These are phyloP conservation scores for Xiphophorus maculatus DNA, from an alignment of 2,113 vertebrate genomes.

Conservation along the genomic window DNA sequence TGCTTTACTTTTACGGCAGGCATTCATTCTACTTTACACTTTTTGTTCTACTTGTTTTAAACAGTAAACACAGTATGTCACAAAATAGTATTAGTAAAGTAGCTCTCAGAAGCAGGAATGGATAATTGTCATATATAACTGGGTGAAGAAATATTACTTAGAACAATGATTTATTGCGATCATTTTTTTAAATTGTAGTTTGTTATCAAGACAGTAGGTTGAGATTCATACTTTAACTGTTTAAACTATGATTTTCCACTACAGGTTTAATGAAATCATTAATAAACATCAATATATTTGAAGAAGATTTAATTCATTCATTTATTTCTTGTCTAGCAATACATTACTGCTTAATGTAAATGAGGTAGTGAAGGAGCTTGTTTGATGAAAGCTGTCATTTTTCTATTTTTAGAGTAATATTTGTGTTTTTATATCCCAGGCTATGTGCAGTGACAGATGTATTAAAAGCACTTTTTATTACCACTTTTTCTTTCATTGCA, in stretches of 20 bases:
- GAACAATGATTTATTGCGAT: not conserved
- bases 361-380: not conserved
- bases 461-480: too few relatives aligned
- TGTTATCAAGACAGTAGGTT: too few relatives aligned
- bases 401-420: not conserved
- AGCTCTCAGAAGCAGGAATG: not conserved
- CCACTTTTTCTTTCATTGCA: too few relatives aligned
- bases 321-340: not conserved
- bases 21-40: not conserved
- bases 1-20: not conserved
- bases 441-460: too few relatives aligned
- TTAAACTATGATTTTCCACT: not conserved
- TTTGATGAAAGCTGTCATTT: not conserved
- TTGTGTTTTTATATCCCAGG: too few relatives aligned
- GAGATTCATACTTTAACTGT: too few relatives aligned
- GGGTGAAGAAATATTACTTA: not conserved
- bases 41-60: too few relatives aligned
- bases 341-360: not conserved
- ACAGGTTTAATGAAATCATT: not conserved
- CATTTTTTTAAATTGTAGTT: not conserved
- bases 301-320: not conserved
- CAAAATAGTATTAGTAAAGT: not conserved
- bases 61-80: not conserved
- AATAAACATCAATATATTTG: not conserved
- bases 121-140: not conserved